Evolutionary conservation across 2,888 invertebrate species (phyloP), one percentile per base, ranked within the genome.

Genomic region (Apodemia mormo): DNA sequence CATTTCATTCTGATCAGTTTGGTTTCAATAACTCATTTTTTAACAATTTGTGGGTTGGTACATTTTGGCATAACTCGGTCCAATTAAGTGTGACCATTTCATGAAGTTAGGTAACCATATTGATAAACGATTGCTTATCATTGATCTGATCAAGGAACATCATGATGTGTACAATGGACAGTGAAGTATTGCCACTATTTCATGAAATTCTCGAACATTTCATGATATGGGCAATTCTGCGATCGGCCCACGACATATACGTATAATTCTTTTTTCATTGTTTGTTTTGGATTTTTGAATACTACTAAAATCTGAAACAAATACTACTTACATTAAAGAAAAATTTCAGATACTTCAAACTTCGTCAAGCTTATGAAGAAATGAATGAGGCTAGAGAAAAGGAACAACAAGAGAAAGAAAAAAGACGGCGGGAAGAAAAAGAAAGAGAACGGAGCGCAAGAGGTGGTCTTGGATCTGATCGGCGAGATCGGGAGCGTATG

Each of bases 351-450:
- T 96, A 96, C 79, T 96, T 95, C 71, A 95, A 95, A 81, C 86
- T 96, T 70, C 95, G 96, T 69, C 94, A 95, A 82, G 96, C 96
- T 0, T 95, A 95, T 30, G 95, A 95, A 68, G 96, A 96, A 82
- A 95, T 96, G 87, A 94, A 94, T 61, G 91, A 94, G 61, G 90
- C 94, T 9, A 93, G 95, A 0, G 94, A 95, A 75, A 94, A 94
- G 71, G 94, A 95, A 67, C 94, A 94, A 66, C 95, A 95, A 75
- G 94, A 94, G 76, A 95, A 95, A 77, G 93, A 93, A 77, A 85
- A 83, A 65, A 87, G 82, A 69, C 87, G 93, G 1, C 84, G 92
- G 0, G 93, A 94, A 67, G 93, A 92, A n/a, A 82, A 90, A 68
- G 92, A 92, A 22, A 85, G 83, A 30, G 91, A 92, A 67, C 83